Conservation (phyloP, 2,797 vertebrate species). For the Tenualosa ilisha region DNA sequence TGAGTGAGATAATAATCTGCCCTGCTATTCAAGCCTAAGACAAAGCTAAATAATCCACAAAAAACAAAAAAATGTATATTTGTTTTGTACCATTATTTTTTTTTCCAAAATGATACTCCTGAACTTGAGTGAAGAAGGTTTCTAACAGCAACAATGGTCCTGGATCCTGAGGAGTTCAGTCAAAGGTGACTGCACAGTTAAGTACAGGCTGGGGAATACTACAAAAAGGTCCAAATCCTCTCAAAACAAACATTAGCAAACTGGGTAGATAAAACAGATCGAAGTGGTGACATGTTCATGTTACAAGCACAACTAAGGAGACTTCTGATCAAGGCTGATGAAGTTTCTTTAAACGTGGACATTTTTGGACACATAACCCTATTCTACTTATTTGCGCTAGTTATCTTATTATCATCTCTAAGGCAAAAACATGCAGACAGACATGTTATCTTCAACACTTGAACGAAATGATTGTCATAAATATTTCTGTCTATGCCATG, state of each 20-base stretch:
- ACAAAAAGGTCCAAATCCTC: neutral
- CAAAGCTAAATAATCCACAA: neutral
- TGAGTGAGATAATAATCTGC: neutral
- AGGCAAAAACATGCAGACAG: constrained; percentile 4
- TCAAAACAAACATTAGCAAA: constrained; percentile 15
- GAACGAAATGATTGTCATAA: constrained; percentile 38
- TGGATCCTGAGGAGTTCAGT: constrained; percentile 24
- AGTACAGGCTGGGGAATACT: neutral
- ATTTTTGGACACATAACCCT: constrained; percentile 4
- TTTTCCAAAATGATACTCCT: neutral
- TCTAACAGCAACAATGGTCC: constrained; percentile 24
- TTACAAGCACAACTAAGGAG: neutral
- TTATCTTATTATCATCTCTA: neutral
- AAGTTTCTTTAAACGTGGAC: neutral
- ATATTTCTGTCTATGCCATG: constrained; percentile 26
- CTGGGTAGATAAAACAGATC: neutral
- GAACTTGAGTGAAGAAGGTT: constrained; percentile 16
- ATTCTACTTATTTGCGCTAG: constrained; percentile 1
- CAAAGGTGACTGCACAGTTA: constrained; percentile 24
- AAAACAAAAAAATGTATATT: neutral
- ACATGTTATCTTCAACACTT: constrained; percentile 15
- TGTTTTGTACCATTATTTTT: neutral
- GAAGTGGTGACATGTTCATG: neutral
- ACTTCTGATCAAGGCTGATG: neutral
- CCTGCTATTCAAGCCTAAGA: neutral